Evolutionary conservation across 2,797 vertebrate species (phyloP).

Genomic region (Myoxocephalus aenaeus): DNA sequence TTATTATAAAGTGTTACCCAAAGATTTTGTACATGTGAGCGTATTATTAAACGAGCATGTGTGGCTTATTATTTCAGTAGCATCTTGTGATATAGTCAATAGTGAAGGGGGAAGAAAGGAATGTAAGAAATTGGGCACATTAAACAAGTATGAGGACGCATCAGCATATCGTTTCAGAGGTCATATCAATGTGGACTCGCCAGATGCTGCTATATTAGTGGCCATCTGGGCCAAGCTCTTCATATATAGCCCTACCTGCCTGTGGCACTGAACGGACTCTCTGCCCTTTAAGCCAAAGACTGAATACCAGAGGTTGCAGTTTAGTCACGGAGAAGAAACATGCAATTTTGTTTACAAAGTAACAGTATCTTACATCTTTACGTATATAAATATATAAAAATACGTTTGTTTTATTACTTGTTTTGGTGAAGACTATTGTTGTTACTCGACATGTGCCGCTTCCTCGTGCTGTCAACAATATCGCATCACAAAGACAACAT

Average conservation of each 20-base stretch:
- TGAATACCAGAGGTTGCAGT: slow-evolving; percentile 21
- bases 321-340: slow-evolving; percentile 23
- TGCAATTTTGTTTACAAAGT: slow-evolving; percentile 31
- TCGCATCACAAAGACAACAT: slow-evolving; percentile 65
- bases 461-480: slow-evolving; percentile 65
- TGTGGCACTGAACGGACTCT: slow-evolving; percentile 18
- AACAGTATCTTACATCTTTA: slow-evolving; percentile 33
- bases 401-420: slow-evolving; percentile 44
- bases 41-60: not conserved
- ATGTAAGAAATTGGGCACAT: slow-evolving; percentile 18
- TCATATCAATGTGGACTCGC: slow-evolving; percentile 48
- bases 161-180: slow-evolving; percentile 40
- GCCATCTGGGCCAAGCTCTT: slow-evolving; percentile 51
- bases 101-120: slow-evolving; percentile 4
- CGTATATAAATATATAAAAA: slow-evolving; percentile 35
- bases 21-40: not conserved
- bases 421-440: slow-evolving; percentile 50
- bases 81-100: not conserved
- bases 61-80: not conserved
- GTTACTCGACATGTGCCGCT: slow-evolving; percentile 60
- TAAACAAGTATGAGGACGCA: slow-evolving; percentile 1
- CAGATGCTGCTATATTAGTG: slow-evolving; percentile 53
- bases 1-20: too few species aligned
- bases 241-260: slow-evolving; percentile 28
- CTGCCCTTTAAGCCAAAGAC: slow-evolving; percentile 20